These are phyloP conservation scores for Rhinolophus sinicus DNA, from an alignment of 2,113 vertebrate species.

Conservation along the genomic window DNA sequence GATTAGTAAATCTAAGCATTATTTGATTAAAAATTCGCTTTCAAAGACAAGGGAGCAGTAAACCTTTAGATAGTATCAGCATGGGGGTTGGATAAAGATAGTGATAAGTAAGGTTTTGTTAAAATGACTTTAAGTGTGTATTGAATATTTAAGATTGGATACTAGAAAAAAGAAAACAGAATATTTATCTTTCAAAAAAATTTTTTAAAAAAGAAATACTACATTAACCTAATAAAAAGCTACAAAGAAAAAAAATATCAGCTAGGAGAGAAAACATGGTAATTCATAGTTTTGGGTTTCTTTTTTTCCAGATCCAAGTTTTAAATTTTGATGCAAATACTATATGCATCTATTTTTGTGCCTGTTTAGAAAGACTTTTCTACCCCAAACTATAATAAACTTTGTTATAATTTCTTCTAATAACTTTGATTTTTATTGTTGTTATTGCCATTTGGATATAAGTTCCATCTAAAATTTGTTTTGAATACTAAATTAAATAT, in stretches of 20 bases:
- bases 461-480: not conserved
- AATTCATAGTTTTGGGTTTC: not conserved
- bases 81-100: not conserved
- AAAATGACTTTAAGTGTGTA: not conserved
- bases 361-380: not conserved
- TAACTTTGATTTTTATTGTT: not conserved
- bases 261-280: not conserved
- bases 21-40: not conserved
- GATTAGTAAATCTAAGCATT: not conserved
- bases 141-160: not conserved
- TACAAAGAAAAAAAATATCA: not conserved
- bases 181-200: not conserved
- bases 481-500: not conserved
- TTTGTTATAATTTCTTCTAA: not conserved
- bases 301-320: not conserved
- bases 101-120: not conserved
- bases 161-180: not conserved
- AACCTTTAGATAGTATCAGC: not conserved
- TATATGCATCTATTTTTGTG: not conserved
- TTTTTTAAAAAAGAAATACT: not conserved
- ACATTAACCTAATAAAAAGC: not conserved
- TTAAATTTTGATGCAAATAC: not conserved
- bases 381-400: not conserved
- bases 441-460: not conserved
- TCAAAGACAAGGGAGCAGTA: not conserved